Conservation (phyloP, 2,797 vertebrate genomes). For the Chelon auratus region DNA sequence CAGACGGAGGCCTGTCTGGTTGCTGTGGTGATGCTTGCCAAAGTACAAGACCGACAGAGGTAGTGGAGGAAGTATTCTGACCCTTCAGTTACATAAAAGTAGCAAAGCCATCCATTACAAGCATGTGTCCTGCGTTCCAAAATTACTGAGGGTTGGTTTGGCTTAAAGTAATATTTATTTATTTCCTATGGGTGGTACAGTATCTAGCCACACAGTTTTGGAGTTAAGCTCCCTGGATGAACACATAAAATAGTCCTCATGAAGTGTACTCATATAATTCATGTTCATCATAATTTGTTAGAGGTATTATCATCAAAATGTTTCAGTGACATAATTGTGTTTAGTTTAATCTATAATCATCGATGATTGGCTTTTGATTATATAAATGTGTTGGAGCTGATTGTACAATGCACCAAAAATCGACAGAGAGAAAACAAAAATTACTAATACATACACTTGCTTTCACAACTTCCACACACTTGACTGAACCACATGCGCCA, state of each 20-base stretch:
- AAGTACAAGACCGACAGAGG: slow-evolving; percentile 24
- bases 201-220: not conserved
- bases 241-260: too few species aligned
- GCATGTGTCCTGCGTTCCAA: slow-evolving; percentile 9
- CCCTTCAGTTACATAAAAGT: slow-evolving; percentile 13
- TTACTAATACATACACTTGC: slow-evolving; percentile 23
- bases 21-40: slow-evolving; percentile 66
- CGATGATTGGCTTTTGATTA: not conserved
- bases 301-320: not conserved
- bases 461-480: slow-evolving; percentile 44
- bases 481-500: slow-evolving; percentile 42
- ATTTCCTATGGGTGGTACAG: not conserved
- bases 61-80: slow-evolving; percentile 10
- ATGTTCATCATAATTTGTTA: not conserved
- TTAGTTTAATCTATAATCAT: not conserved
- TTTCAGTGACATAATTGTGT: not conserved
- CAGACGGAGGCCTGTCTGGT: slow-evolving; percentile 63
- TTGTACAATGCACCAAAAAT: slow-evolving; percentile 10
- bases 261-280: too few species aligned
- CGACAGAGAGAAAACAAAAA: slow-evolving; percentile 19
- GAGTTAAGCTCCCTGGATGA: not conserved
- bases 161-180: not conserved
- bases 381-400: slow-evolving; percentile 17
- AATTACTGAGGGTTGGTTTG: not conserved
- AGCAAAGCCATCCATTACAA: slow-evolving; percentile 4